These are phyloP conservation scores for Drosophila parthenogenetica DNA, from an alignment of 2,888 invertebrate genomes.

Conservation along the genomic window DNA sequence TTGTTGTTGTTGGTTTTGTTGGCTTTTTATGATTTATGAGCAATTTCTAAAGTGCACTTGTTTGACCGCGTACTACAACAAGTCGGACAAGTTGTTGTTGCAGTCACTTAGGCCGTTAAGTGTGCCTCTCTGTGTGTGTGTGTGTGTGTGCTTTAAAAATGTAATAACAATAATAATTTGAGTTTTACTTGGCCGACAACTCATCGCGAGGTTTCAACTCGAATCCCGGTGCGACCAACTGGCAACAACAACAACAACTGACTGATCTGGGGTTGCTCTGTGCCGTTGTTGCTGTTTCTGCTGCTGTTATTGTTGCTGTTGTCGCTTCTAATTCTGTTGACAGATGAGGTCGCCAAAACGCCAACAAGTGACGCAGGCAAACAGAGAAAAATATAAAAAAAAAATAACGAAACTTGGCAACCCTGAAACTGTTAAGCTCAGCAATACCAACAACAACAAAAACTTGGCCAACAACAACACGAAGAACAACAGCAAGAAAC, in stretches of 20 bases:
- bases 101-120: conserved; percentile 19
- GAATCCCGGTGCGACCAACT: conserved; percentile 41
- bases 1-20: background rate
- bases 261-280: conserved; percentile 40
- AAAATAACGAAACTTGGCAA: conserved; percentile 64
- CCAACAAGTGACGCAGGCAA: conserved; percentile 63
- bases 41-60: conserved; percentile 83
- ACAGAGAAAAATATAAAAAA: conserved; percentile 18
- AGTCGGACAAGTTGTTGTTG: conserved; percentile 66
- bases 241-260: conserved; percentile 46
- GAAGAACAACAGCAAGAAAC: conserved; percentile 37
- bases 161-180: conserved; percentile 72
- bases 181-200: conserved; percentile 53
- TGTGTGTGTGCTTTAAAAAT: conserved; percentile 47
- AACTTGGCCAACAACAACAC: conserved; percentile 41
- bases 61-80: conserved; percentile 81
- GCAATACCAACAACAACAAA: conserved; percentile 58
- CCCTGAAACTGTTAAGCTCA: conserved; percentile 73
- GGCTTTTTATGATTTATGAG: conserved; percentile 74
- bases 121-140: conserved; percentile 15
- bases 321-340: conserved; percentile 78
- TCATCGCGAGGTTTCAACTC: conserved; percentile 43
- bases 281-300: conserved; percentile 15
- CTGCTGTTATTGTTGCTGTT: conserved; percentile 33
- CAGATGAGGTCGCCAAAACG: conserved; percentile 77